Conservation (phyloP, 2,888 invertebrate genomes). For the Prenolepis imparis region DNA sequence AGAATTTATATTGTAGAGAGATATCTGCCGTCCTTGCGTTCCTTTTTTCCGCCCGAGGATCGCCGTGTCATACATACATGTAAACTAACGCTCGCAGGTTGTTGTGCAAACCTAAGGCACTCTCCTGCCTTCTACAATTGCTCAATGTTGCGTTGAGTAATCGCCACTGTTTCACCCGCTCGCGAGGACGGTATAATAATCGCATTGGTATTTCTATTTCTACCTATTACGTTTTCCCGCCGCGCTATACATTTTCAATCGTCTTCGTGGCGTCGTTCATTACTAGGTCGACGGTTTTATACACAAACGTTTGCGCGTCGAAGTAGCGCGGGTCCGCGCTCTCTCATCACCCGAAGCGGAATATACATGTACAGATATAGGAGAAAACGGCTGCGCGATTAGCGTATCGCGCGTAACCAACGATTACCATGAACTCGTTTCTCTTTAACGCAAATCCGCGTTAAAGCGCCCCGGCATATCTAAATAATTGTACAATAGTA, state of each 20-base stretch:
- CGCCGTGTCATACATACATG: slow-evolving; percentile 26
- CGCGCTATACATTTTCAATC: slow-evolving; percentile 69
- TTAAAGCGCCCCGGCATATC: slow-evolving; percentile 25
- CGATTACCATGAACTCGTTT: slow-evolving; percentile 52
- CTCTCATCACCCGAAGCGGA: slow-evolving; percentile 34
- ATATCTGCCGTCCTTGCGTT: slow-evolving; percentile 60
- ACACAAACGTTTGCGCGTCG: not conserved
- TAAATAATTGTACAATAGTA: slow-evolving; percentile 27
- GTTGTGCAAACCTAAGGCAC: slow-evolving; percentile 68
- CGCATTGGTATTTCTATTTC: slow-evolving; percentile 76
- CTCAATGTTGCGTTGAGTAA: slow-evolving; percentile 77
- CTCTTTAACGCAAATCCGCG: slow-evolving; percentile 44
- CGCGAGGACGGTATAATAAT: slow-evolving; percentile 66
- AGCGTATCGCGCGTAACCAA: slow-evolving; percentile 37
- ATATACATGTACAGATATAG: slow-evolving; percentile 23
- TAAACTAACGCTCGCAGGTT: slow-evolving; percentile 15
- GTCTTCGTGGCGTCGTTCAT: slow-evolving; percentile 50
- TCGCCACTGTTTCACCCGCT: slow-evolving; percentile 65
- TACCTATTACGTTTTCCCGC: slow-evolving; percentile 73
- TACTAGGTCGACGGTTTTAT: slow-evolving; percentile 41
- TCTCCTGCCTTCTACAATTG: slow-evolving; percentile 71
- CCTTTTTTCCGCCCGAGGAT: slow-evolving; percentile 44
- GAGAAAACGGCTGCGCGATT: slow-evolving; percentile 42
- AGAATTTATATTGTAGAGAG: slow-evolving; percentile 62
- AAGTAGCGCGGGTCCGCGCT: slow-evolving; percentile 24